phyloP scores from a whole-genome alignment of 2,113 vertebrate species.

The Zingel zingel region DNA sequence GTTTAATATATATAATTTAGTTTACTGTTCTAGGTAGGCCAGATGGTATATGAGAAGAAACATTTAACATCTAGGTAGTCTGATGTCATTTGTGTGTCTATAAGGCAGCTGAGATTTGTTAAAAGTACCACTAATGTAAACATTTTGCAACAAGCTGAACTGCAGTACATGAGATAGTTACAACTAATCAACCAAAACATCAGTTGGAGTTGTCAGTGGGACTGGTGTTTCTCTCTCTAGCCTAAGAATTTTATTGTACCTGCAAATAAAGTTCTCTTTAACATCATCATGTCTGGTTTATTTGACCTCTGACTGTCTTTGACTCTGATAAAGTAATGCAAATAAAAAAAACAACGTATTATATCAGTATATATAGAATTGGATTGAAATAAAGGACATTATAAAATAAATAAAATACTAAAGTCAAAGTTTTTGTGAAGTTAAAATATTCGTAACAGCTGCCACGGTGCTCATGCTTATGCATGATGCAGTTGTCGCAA shows the following conservation, averaged over 20 bases:
- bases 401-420: neutral
- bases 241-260: constrained; percentile 59
- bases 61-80: constrained; percentile 32
- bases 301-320: neutral
- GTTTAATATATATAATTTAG: constrained; percentile 49
- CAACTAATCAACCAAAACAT: neutral
- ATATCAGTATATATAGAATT: neutral
- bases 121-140: constrained; percentile 46
- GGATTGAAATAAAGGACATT: neutral
- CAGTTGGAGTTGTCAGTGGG: constrained; percentile 7
- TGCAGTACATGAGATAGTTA: neutral
- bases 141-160: neutral
- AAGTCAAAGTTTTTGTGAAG: neutral
- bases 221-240: constrained; percentile 54
- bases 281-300: neutral
- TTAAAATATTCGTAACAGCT: neutral
- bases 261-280: constrained; percentile 64
- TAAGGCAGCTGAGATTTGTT: constrained; percentile 69
- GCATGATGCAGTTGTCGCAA: constrained; percentile 9
- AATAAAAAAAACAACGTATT: neutral
- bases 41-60: constrained; percentile 36
- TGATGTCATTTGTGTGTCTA: constrained; percentile 30
- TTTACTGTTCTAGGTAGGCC: constrained; percentile 31
- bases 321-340: neutral
- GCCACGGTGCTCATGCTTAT: neutral